Evolutionary conservation across 2,113 vertebrate genomes (phyloP).

Genomic region (Amblyornis subalaris): DNA sequence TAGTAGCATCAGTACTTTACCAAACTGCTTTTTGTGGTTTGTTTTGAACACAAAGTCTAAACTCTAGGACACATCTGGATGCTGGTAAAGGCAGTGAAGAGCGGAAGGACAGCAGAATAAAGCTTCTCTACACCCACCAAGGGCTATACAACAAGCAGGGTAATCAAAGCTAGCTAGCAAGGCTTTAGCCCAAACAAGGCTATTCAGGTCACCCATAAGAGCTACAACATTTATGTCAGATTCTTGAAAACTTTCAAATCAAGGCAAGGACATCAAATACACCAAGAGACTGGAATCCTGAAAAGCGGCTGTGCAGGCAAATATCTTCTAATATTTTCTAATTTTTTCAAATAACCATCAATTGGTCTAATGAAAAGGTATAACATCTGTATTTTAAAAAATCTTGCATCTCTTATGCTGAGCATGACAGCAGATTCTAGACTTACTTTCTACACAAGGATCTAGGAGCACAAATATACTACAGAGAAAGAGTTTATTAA

Average conservation of each 20-base stretch:
- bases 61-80: background rate
- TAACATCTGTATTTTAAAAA: background rate
- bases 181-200: background rate
- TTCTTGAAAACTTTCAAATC: background rate
- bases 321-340: too few relatives aligned
- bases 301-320: background rate
- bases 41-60: background rate
- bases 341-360: background rate
- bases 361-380: background rate
- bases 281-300: accelerated
- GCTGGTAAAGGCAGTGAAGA: background rate
- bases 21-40: background rate
- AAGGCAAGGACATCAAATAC: background rate
- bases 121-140: background rate
- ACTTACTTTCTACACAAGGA: background rate
- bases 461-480: background rate
- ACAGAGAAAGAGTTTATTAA: background rate
- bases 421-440: background rate
- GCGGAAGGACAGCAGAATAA: background rate
- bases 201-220: background rate
- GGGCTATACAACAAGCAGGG: background rate
- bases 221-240: background rate
- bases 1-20: background rate
- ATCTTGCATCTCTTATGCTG: background rate
- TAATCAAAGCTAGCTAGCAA: background rate